Percentiles rank a stretch among this genome's conserved stretches.
These are phyloP conservation scores for Centropristis striata DNA, from an alignment of 2,113 vertebrate species.

Conservation along the genomic window DNA sequence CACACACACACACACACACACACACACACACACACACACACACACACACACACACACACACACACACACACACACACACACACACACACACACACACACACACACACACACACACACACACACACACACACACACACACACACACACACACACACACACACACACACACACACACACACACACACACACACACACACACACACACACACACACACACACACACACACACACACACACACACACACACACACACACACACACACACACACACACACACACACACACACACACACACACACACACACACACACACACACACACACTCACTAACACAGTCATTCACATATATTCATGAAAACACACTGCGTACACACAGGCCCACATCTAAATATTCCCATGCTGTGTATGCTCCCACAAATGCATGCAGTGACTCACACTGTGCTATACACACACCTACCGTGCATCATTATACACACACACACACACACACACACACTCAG, in stretches of 20 bases:
- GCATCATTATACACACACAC: slow-evolving; percentile 4
- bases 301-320: slow-evolving; percentile 1
- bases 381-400: slow-evolving; percentile 40
- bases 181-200: background rate
- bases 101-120: background rate
- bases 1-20: slow-evolving; percentile 9
- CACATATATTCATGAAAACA: slow-evolving; percentile 58
- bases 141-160: slow-evolving; percentile 1
- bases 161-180: slow-evolving; percentile 25
- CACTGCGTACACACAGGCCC: slow-evolving; percentile 19
- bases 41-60: slow-evolving; percentile 17
- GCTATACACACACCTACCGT: background rate
- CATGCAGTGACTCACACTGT: background rate
- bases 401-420: background rate
- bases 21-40: slow-evolving; percentile 15
- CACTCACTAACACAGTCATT: slow-evolving; percentile 30
- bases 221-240: background rate
- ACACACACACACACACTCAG: slow-evolving; percentile 11
- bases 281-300: slow-evolving; percentile 24
- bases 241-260: slow-evolving; percentile 24
- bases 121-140: slow-evolving; percentile 21
- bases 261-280: background rate
- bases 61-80: slow-evolving; percentile 4
- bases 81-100: slow-evolving; percentile 24
- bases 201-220: slow-evolving; percentile 24